phyloP scores from a whole-genome alignment of 2,888 invertebrate species.

The Eupithecia abbreviata region DNA sequence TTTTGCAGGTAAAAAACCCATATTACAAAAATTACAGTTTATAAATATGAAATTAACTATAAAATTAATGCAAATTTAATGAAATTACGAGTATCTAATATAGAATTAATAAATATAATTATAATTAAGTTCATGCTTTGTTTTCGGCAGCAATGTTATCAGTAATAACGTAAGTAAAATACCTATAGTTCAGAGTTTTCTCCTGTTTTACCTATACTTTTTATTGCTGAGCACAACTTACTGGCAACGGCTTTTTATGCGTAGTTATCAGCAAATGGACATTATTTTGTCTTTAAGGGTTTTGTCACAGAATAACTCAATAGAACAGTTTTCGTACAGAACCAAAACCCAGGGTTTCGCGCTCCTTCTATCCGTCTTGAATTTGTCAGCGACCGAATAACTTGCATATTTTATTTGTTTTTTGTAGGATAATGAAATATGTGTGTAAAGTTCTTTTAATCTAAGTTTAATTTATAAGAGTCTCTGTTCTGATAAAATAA shows the following conservation, averaged over 20 bases:
- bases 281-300: background rate
- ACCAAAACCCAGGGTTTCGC: background rate
- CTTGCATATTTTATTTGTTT: background rate
- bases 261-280: background rate
- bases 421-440: background rate
- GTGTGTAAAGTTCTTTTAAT: no score
- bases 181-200: background rate
- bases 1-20: no score
- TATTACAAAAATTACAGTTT: no score
- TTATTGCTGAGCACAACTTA: no score
- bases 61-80: background rate
- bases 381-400: background rate
- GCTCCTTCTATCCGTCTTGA: background rate
- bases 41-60: no score
- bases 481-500: no score
- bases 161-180: background rate
- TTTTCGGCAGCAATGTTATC: background rate
- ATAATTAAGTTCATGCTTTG: background rate
- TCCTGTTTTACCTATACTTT: background rate
- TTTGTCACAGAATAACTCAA: no score
- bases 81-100: background rate
- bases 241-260: no score
- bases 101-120: background rate
- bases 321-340: background rate
- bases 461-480: no score